A percentile compares a stretch with the other conserved stretches of the same genome.
Conservation (phyloP, 2,797 vertebrate genomes). For the Myotis vivesi region DNA sequence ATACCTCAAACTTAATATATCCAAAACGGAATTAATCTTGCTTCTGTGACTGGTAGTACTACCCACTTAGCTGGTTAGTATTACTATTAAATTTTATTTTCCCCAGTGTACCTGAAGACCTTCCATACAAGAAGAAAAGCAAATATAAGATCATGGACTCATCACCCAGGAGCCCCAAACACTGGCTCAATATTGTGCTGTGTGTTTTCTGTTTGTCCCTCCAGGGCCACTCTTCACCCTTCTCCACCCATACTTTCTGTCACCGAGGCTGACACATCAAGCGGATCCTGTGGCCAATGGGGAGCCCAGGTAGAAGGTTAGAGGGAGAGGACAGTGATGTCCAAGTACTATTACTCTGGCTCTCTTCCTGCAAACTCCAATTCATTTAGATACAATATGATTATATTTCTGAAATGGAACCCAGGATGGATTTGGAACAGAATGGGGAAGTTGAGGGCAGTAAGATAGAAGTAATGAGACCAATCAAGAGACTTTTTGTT, state of each 20-base stretch:
- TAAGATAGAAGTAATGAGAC: constrained; percentile 24
- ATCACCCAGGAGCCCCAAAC: not conserved
- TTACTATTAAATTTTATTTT: not conserved
- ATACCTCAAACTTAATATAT: constrained; percentile 2
- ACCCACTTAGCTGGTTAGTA: not conserved
- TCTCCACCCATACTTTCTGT: not conserved
- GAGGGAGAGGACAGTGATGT: not conserved
- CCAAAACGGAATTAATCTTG: not conserved
- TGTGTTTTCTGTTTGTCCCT: not conserved
- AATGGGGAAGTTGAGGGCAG: constrained; percentile 17
- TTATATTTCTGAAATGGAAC: constrained; percentile 35
- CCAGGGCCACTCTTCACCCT: not conserved
- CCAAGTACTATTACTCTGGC: not conserved
- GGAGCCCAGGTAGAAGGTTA: not conserved
- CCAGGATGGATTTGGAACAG: not conserved
- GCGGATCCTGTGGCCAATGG: not conserved
- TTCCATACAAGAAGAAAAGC: not conserved
- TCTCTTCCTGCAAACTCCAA: constrained; percentile 1
- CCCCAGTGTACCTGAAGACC: not conserved
- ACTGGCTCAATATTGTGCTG: not conserved
- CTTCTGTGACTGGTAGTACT: not conserved
- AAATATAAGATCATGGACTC: not conserved
- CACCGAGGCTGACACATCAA: not conserved
- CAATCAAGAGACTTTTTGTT: not conserved
- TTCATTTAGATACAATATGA: not conserved